These are phyloP conservation scores for Diaperis boleti DNA, from an alignment of 2,888 invertebrate species.

Conservation along the genomic window DNA sequence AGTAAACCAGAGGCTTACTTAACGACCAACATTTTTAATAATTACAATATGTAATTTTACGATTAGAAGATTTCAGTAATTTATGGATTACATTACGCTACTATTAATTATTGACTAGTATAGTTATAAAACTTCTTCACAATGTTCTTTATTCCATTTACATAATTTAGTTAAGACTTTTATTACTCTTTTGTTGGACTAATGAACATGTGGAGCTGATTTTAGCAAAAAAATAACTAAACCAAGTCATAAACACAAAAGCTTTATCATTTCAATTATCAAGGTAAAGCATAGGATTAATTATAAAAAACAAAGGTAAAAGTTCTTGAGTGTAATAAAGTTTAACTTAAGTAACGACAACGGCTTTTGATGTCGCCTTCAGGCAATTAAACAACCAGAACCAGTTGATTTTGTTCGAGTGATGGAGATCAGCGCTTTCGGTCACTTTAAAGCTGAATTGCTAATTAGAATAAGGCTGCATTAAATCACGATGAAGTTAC, in stretches of 20 bases:
- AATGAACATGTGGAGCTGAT: constrained; percentile 28
- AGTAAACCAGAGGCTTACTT: constrained; percentile 5
- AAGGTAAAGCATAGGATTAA: constrained; percentile 15
- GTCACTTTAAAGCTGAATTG: constrained; percentile 23
- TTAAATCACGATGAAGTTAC: background rate
- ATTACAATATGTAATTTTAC: constrained; percentile 8
- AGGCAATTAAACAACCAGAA: constrained; percentile 20
- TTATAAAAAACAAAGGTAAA: constrained; percentile 30
- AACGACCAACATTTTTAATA: constrained; percentile 18
- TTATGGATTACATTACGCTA: background rate
- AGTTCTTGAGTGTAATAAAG: constrained; percentile 19
- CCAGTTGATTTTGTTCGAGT: constrained; percentile 17
- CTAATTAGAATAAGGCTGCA: constrained; percentile 12
- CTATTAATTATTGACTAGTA: constrained; percentile 17
- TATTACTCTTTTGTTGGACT: constrained; percentile 18
- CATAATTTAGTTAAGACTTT: constrained; percentile 17
- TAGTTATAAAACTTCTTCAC: constrained; percentile 10
- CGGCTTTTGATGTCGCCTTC: constrained; percentile 16
- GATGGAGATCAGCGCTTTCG: constrained; percentile 15
- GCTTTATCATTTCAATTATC: constrained; percentile 19
- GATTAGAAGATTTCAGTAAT: constrained; percentile 19
- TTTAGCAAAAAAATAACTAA: constrained; percentile 8
- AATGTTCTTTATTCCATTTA: constrained; percentile 6
- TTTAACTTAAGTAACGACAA: constrained; percentile 13
- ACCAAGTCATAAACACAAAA: constrained; percentile 16